Base-by-base conservation (phyloP, 1,140 invertebrate genomes). In the Gerris buenoi region DNA sequence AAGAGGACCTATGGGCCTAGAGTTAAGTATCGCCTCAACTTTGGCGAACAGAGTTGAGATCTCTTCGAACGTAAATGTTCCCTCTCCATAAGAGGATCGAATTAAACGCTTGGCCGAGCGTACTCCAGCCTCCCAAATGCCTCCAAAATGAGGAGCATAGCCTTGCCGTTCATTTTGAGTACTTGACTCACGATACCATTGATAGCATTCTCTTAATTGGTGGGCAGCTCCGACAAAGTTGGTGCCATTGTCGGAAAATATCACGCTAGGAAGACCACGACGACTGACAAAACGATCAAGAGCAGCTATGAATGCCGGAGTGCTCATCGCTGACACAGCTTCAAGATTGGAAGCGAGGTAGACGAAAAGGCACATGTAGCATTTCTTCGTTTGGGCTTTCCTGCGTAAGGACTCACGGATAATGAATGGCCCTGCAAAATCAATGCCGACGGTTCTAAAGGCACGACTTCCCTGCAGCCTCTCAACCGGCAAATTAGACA, bases 251-350 rank as follows among this genome's bases (percentile, higher is more conserved):
- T 80, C 77, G 0, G 72, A 73, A 65, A 74, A 72, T 0, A 77
- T 26, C 22, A 73, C 27, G 2, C 59, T 25, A 65, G 68, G 60
- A 61, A 68, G 60, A 2, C 68, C 10, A n/a, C 79, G 79, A 63
- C 79, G 70, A 10, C 78, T 78, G 5, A 74, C 65, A 2, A 71
- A 66, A 73, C 82, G 79, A 1, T 77, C 77, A 27, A 78, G 77
- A 71, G 81, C 81, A 1, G 76, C 64, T 25, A 65, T 60, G 0
- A 75, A 72, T 13, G 65, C 58, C 0, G 29, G 67, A 64, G 0
- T 77, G 74, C 59, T 76, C 64, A 70, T 81, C 77, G 0, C 67
- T 72, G 1, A 79, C 76, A 71, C 75, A 79, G 0, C 71, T 72
- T 71, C 78, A 75, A 67, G 73, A 72, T 27, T 65, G 64, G n/a